These are phyloP conservation scores for Hipparchia semele DNA, from an alignment of 2,888 invertebrate genomes.

Conservation along the genomic window DNA sequence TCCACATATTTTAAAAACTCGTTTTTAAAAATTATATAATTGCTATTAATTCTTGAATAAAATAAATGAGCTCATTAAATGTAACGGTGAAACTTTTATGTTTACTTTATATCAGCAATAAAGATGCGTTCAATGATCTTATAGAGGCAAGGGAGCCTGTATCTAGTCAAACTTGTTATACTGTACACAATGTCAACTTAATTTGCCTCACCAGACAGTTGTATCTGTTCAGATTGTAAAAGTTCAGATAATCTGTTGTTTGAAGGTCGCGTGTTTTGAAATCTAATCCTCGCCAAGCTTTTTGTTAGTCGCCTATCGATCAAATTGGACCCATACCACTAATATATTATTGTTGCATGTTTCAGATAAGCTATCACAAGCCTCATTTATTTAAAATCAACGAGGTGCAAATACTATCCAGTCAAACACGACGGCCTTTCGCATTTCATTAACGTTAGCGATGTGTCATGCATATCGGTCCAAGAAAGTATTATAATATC, in stretches of 20 bases:
- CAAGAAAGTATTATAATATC: background rate
- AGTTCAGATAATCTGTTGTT: conserved; percentile 70
- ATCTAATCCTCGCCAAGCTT: conserved; percentile 65
- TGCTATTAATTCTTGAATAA: conserved; percentile 2
- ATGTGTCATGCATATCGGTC: background rate
- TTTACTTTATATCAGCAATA: conserved; percentile 11
- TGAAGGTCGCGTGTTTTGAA: conserved; percentile 70
- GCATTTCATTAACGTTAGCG: background rate
- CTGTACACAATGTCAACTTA: conserved; percentile 43
- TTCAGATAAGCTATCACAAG: conserved; percentile 21
- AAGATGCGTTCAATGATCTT: conserved; percentile 31
- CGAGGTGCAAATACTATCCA: conserved; percentile 16
- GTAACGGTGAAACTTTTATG: conserved; percentile 26
- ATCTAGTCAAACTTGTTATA: conserved; percentile 55
- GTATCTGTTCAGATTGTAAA: conserved; percentile 59
- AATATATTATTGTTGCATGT: conserved; percentile 32
- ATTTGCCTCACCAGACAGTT: conserved; percentile 56
- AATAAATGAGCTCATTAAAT: conserved; percentile 9
- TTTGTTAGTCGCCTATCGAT: conserved; percentile 44
- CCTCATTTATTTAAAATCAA: conserved; percentile 21
- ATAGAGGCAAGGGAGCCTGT: conserved; percentile 18
- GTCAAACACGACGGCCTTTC: conserved; percentile 11
- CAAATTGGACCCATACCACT: conserved; percentile 32
- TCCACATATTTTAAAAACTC: background rate
- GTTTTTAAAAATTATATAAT: background rate